These are phyloP conservation scores for Polylopha cassiicola DNA, from an alignment of 2,888 invertebrate genomes.

Conservation along the genomic window DNA sequence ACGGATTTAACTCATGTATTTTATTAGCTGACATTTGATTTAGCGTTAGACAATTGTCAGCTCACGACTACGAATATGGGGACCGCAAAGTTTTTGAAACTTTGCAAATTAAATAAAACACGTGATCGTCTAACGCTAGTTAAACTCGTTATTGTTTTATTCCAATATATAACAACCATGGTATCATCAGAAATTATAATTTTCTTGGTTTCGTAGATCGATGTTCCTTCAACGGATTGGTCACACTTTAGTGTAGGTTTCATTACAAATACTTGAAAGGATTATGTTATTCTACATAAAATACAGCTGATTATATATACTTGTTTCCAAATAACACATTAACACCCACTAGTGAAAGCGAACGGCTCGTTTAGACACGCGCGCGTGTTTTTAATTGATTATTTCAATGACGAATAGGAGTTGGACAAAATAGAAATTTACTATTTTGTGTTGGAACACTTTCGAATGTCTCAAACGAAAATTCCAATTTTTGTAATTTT, in stretches of 20 bases:
- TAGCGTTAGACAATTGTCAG: no score
- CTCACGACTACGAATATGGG: no score
- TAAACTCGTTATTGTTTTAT: no score
- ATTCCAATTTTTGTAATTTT: no score
- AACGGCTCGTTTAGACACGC: slow-evolving; percentile 1
- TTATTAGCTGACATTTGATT: no score
- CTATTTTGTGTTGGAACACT: slow-evolving; percentile 1
- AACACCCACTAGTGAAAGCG: slow-evolving; percentile 14
- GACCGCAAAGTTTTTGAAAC: no score
- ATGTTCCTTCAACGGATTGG: slow-evolving; percentile 24
- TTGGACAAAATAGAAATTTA: slow-evolving; percentile 8
- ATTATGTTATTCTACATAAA: slow-evolving; percentile 12
- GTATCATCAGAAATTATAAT: no score
- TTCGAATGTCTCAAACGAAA: no score
- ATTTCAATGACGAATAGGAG: slow-evolving; percentile 4
- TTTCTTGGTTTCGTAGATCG: slow-evolving; percentile 16
- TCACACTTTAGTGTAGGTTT: slow-evolving; percentile 25
- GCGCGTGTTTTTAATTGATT: not conserved
- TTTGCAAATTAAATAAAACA: no score
- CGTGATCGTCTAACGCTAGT: no score
- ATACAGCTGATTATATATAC: slow-evolving; percentile 10
- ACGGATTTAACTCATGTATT: no score
- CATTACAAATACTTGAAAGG: slow-evolving; percentile 23
- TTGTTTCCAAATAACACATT: slow-evolving; percentile 5
- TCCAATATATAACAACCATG: no score